Evolutionary conservation across 1,140 invertebrate species (phyloP).

Genomic region (Megathymus violae): DNA sequence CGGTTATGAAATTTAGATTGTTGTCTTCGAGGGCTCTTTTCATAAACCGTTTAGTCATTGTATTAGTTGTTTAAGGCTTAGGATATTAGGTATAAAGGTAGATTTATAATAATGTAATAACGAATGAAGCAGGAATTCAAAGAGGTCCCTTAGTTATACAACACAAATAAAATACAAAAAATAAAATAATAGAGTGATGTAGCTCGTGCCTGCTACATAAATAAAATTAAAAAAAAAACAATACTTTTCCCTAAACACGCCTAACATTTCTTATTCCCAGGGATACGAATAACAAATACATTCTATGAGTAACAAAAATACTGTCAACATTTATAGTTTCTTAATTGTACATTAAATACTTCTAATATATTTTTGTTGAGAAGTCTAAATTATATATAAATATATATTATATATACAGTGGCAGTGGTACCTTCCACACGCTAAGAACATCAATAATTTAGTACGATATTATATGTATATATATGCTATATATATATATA

Average conservation of each 20-base stretch:
- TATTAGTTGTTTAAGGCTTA: too few species aligned
- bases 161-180: slow-evolving; percentile 9
- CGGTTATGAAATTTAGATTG: too few species aligned
- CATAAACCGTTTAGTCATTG: too few species aligned
- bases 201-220: slow-evolving; percentile 18
- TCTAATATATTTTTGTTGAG: slow-evolving; percentile 9
- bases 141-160: neutral
- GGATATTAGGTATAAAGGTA: too few species aligned
- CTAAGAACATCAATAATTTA: neutral
- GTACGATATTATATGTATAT: too few species aligned
- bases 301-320: slow-evolving; percentile 30
- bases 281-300: slow-evolving; percentile 24
- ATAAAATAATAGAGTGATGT: slow-evolving; percentile 19
- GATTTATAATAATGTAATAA: too few species aligned
- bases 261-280: slow-evolving; percentile 23
- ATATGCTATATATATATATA: too few species aligned
- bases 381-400: neutral
- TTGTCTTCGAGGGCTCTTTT: too few species aligned
- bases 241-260: slow-evolving; percentile 20
- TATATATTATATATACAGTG: neutral
- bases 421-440: neutral
- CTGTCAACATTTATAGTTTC: slow-evolving; percentile 17
- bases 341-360: slow-evolving; percentile 12
- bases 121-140: too few species aligned
- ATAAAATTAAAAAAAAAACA: slow-evolving; percentile 16